A percentile compares a stretch with the other conserved stretches of the same genome.
Conservation (phyloP, 2,888 invertebrate genomes). For the Protodeltote pygarga region DNA sequence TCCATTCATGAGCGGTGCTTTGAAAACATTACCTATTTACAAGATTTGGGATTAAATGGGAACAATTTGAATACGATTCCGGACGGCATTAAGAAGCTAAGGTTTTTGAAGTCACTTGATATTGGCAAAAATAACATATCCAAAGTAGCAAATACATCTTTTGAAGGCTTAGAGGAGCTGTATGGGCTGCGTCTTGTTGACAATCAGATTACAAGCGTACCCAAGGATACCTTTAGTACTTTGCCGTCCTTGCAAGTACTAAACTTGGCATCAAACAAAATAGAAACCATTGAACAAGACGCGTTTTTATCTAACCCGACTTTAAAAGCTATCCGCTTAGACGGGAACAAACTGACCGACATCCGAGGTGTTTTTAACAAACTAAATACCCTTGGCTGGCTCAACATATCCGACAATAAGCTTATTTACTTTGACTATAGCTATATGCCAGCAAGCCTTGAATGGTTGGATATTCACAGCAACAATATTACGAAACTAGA, state of each 20-base stretch:
- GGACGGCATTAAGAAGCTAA: constrained; percentile 88
- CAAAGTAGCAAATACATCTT: constrained; percentile 90
- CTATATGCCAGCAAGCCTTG: constrained; percentile 90
- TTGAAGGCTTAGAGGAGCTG: constrained; percentile 91
- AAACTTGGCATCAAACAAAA: constrained; percentile 93
- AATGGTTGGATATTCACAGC: constrained; percentile 93
- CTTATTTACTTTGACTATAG: constrained; percentile 93
- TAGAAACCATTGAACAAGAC: constrained; percentile 91
- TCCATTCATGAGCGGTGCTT: constrained; percentile 90
- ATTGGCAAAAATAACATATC: constrained; percentile 93
- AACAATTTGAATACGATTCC: constrained; percentile 90
- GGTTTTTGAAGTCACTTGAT: constrained; percentile 91
- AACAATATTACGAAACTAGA: constrained; percentile 92
- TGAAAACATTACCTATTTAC: constrained; percentile 91
- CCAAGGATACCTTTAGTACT: constrained; percentile 91
- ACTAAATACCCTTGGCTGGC: constrained; percentile 91
- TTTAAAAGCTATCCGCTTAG: constrained; percentile 91
- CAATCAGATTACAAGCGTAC: constrained; percentile 91
- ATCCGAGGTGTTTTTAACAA: constrained; percentile 92
- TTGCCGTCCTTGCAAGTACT: constrained; percentile 91
- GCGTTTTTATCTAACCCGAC: constrained; percentile 92
- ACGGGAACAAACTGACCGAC: constrained; percentile 92
- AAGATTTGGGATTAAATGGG: constrained; percentile 92
- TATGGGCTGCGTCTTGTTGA: constrained; percentile 92
- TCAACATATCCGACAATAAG: constrained; percentile 93